Conservation (phyloP, 2,797 vertebrate species). For the Aphelocoma californica region DNA sequence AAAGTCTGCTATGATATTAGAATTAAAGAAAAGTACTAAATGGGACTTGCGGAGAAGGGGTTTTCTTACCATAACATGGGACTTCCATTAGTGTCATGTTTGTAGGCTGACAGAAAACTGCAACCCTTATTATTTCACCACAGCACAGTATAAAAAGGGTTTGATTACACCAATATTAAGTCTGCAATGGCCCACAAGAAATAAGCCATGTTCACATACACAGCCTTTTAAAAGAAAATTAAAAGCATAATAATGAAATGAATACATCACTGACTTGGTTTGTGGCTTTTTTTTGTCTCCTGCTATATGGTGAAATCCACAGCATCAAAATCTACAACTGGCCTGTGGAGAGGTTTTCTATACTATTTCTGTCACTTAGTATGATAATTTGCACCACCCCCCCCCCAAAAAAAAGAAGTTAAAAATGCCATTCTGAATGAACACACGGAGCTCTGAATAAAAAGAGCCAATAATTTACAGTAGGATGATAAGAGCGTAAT, state of each 20-base stretch:
- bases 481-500: constrained; percentile 33
- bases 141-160: background rate
- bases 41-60: background rate
- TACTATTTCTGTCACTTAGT: background rate
- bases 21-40: background rate
- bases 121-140: background rate
- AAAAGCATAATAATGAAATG: background rate
- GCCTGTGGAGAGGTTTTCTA: background rate
- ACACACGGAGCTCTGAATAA: background rate
- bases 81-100: background rate
- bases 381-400: background rate
- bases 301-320: constrained; percentile 20
- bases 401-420: background rate
- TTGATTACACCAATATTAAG: background rate
- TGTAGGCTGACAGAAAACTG: background rate
- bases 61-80: background rate
- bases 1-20: background rate
- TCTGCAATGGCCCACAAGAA: background rate
- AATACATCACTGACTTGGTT: background rate
- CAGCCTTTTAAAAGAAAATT: constrained; percentile 29
- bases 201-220: background rate
- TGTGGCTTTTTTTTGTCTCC: background rate
- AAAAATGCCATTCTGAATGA: constrained; percentile 23
- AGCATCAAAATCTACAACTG: background rate
- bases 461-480: constrained; percentile 51